Percentiles rank a stretch among this genome's conserved stretches.
These are phyloP conservation scores for Rhombomys opimus DNA, from an alignment of 2,113 vertebrate species.

Conservation along the genomic window DNA sequence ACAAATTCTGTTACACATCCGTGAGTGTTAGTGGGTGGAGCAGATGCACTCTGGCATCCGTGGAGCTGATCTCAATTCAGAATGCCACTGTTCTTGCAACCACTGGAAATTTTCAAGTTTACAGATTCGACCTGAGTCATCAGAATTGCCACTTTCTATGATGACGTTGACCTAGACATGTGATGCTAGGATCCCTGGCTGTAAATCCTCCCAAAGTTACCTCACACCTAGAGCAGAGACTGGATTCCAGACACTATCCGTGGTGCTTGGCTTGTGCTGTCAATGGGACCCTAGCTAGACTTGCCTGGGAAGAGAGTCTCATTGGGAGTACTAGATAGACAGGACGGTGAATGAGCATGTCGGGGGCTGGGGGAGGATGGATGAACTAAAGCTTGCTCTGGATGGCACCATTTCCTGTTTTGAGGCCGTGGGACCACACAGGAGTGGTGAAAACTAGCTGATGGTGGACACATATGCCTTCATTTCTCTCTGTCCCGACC, in stretches of 20 bases:
- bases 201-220: too few species aligned
- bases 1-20: background rate
- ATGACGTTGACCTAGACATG: background rate
- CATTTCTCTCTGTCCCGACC: background rate
- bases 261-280: background rate
- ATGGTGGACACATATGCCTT: accelerated
- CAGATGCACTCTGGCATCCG: background rate
- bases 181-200: background rate
- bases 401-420: too few species aligned
- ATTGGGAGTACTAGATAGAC: too few species aligned
- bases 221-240: background rate
- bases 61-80: background rate
- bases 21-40: background rate
- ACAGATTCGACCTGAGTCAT: background rate
- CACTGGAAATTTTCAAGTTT: background rate
- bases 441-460: too few species aligned
- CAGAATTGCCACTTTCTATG: background rate
- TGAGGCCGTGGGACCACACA: background rate
- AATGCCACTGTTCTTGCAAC: too few species aligned
- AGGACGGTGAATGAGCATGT: too few species aligned
- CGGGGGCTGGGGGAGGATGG: background rate
- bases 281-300: background rate
- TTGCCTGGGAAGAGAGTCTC: background rate
- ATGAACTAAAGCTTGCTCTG: too few species aligned
- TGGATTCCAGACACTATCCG: background rate